Base-by-base conservation (phyloP, 2,113 vertebrate genomes). In the Pandion haliaetus region DNA sequence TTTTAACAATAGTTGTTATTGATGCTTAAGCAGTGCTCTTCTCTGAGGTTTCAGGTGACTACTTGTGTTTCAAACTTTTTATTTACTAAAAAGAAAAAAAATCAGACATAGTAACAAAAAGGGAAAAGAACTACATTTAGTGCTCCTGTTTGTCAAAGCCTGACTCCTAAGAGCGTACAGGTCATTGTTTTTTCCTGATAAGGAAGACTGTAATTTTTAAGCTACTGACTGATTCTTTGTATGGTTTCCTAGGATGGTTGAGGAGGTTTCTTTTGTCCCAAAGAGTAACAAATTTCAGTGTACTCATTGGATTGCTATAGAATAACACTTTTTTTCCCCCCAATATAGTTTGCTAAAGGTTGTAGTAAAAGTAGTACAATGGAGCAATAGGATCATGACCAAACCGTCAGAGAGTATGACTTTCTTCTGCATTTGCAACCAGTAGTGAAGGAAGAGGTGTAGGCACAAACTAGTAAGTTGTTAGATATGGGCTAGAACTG, bases 241-340 rank as follows among this genome's bases (percentile, higher is more conserved):
- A 23, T 38, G 6, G 4, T 34, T 76, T 88, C 17, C 34, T 76
- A 29, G 26, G 7, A 4, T 71, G 17, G 2, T 15, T 55, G 61
- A 83, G 10, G 26, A 58, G 16, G 5, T 83, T 93, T 73, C 19
- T 86, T 81, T 88, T 3, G 14, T 69, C 6, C 28, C 7, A 16
- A 45, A 55, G 21, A 18, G 18, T 32, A 47, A 57, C 4, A 49
- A 47, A 44, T 62, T 82, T 63, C 19, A 21, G 9, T 58, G 77
- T 74, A 42, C 8, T 58, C 5, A 12, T 40, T 66, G 31, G 8
- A 52, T 69, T 82, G 8, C 8, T 67, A 2, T 34, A 45, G 55
- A 50, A 36, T 6, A 74, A 50, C 16, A 59, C 62, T 18, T 61
- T 29, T 38, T 13, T 8, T 4, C 0, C 0, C 10, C 4, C 6